phyloP scores from a whole-genome alignment of 1,140 invertebrate genomes.

The Drosophila pseudoananassae region DNA sequence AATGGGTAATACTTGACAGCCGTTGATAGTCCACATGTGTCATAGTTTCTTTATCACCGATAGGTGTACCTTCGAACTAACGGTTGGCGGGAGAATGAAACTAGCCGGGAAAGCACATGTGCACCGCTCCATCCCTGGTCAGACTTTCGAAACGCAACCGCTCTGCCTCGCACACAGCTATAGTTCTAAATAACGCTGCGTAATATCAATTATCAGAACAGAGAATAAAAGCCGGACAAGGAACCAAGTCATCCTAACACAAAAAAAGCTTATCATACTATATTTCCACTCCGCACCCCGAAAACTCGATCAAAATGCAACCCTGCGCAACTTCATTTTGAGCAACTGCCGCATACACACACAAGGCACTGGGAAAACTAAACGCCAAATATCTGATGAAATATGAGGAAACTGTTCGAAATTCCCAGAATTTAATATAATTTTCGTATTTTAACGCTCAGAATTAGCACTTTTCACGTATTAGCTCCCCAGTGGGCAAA shows the following conservation, averaged over 20 bases:
- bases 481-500: background rate
- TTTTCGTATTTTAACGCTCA: conserved; percentile 38
- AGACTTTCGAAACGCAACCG: background rate
- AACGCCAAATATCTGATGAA: too few relatives aligned
- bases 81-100: conserved; percentile 43
- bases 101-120: conserved; percentile 19
- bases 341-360: background rate
- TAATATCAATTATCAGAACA: conserved; percentile 31
- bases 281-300: conserved; percentile 12
- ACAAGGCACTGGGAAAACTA: background rate
- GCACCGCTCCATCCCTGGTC: conserved; percentile 23
- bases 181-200: conserved; percentile 2
- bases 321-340: conserved; percentile 37
- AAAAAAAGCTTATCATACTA: conserved; percentile 35
- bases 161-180: background rate
- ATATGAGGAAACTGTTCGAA: conserved; percentile 18
- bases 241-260: conserved; percentile 25
- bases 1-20: background rate
- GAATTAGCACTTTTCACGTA: conserved; percentile 41
- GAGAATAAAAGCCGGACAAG: background rate
- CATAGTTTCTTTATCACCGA: background rate
- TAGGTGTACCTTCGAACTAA: background rate
- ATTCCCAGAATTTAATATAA: conserved; percentile 19
- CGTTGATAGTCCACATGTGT: background rate
- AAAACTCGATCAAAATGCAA: conserved; percentile 33